Evolutionary conservation across 2,888 invertebrate genomes (phyloP).

Genomic region (Xylota segnis): DNA sequence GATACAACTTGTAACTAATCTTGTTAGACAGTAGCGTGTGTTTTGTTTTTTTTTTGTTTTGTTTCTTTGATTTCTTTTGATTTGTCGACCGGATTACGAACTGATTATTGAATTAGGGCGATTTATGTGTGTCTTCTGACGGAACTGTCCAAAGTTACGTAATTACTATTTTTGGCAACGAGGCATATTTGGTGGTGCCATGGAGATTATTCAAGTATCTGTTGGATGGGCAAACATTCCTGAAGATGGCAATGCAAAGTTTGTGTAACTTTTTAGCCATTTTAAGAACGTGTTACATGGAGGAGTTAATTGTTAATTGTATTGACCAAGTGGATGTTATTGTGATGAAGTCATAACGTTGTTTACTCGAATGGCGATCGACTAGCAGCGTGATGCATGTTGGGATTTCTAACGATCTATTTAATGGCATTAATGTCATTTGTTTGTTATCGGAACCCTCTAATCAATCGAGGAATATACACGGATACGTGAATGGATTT

Average conservation of each 20-base stretch:
- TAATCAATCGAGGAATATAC: neutral
- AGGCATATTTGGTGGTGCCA: slow-evolving; percentile 1
- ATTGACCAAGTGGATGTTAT: neutral
- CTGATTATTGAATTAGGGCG: slow-evolving; percentile 52
- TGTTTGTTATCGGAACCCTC: neutral
- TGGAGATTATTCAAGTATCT: slow-evolving; percentile 7
- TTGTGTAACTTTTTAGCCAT: slow-evolving; percentile 42
- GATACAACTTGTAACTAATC: slow-evolving; percentile 35
- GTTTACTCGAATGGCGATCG: slow-evolving; percentile 11
- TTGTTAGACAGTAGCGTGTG: slow-evolving; percentile 16
- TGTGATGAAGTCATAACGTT: slow-evolving; percentile 40
- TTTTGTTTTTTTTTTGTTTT: neutral
- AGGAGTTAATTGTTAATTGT: neutral
- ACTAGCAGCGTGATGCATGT: neutral
- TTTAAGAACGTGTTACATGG: slow-evolving; percentile 54
- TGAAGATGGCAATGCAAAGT: slow-evolving; percentile 19
- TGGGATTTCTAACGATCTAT: slow-evolving; percentile 17
- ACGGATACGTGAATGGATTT: neutral
- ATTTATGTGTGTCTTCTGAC: slow-evolving; percentile 25
- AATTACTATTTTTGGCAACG: slow-evolving; percentile 37
- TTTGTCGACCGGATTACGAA: slow-evolving; percentile 23
- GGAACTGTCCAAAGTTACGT: slow-evolving; percentile 34
- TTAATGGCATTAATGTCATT: slow-evolving; percentile 12
- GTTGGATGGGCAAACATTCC: slow-evolving; percentile 22
- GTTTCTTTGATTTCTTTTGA: slow-evolving; percentile 4